These are phyloP conservation scores for Pachymerium ferrugineum DNA, from an alignment of 2,888 invertebrate genomes.

Conservation along the genomic window DNA sequence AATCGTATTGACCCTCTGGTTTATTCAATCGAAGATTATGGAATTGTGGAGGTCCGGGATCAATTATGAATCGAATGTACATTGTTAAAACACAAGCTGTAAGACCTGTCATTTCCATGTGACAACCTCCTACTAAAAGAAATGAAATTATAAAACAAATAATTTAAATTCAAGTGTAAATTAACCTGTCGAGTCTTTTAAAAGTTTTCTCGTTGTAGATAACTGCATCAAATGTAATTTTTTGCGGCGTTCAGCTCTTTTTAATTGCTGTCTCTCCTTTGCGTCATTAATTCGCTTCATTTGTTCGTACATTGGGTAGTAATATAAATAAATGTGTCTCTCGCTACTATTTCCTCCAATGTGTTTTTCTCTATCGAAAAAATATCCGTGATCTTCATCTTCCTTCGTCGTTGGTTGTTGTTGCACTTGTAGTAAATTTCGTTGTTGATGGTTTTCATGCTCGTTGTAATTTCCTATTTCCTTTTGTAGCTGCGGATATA, in stretches of 20 bases:
- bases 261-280: neutral
- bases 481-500: too few relatives aligned
- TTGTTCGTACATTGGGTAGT: constrained; percentile 32
- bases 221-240: neutral
- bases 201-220: neutral
- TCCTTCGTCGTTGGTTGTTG: too few relatives aligned
- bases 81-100: constrained; percentile 34
- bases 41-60: constrained; percentile 36
- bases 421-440: neutral
- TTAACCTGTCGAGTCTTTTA: neutral
- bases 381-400: constrained; percentile 28
- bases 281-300: constrained; percentile 18
- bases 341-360: constrained; percentile 20
- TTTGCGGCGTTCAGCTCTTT: neutral
- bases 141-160: neutral
- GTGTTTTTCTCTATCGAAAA: constrained; percentile 30
- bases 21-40: constrained; percentile 31
- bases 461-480: too few relatives aligned
- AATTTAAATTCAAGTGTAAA: neutral
- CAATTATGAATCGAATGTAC: constrained; percentile 36
- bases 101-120: constrained; percentile 32
- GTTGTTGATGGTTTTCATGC: neutral
- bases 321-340: constrained; percentile 14
- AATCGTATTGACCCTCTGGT: constrained; percentile 27
- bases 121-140: constrained; percentile 27